Conservation (phyloP, 2,888 invertebrate genomes). For the Drosophila mettleri region DNA sequence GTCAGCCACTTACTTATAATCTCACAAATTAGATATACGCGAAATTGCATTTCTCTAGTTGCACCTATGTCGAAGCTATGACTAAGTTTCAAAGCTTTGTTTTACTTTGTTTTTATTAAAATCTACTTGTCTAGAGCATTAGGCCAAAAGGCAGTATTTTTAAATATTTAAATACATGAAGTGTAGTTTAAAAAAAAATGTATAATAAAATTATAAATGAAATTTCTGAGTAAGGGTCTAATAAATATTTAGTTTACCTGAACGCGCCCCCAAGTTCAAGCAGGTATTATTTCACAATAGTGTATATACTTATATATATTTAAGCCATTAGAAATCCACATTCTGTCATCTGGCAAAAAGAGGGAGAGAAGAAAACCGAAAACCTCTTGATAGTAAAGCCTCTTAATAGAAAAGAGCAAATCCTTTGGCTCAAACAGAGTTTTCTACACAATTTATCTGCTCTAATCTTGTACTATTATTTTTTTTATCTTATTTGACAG, state of each 20-base stretch:
- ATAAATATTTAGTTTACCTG: neutral
- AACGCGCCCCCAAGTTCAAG: neutral
- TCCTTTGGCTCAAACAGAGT: slow-evolving; percentile 1
- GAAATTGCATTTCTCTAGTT: too few relatives aligned
- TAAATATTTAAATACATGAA: too few relatives aligned
- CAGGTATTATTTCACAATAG: neutral
- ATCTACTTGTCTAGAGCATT: too few relatives aligned
- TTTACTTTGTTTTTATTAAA: too few relatives aligned
- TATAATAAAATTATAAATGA: too few relatives aligned
- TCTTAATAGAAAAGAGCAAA: slow-evolving; percentile 4
- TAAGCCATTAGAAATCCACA: neutral
- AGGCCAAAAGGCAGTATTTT: too few relatives aligned
- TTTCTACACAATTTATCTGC: slow-evolving; percentile 8
- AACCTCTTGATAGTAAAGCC: neutral
- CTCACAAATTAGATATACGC: too few relatives aligned
- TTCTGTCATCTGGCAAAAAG: neutral
- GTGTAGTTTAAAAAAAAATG: too few relatives aligned
- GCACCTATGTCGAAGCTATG: too few relatives aligned
- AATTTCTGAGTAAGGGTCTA: neutral
- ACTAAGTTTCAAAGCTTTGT: too few relatives aligned
- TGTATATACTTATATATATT: neutral
- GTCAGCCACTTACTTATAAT: too few relatives aligned
- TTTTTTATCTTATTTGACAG: slow-evolving; percentile 17
- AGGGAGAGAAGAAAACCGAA: neutral
- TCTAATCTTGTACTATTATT: neutral